Percentiles rank a stretch among this genome's conserved stretches.
Evolutionary conservation across 2,113 vertebrate species (phyloP).

Genomic region (Formicarius rufipectus): DNA sequence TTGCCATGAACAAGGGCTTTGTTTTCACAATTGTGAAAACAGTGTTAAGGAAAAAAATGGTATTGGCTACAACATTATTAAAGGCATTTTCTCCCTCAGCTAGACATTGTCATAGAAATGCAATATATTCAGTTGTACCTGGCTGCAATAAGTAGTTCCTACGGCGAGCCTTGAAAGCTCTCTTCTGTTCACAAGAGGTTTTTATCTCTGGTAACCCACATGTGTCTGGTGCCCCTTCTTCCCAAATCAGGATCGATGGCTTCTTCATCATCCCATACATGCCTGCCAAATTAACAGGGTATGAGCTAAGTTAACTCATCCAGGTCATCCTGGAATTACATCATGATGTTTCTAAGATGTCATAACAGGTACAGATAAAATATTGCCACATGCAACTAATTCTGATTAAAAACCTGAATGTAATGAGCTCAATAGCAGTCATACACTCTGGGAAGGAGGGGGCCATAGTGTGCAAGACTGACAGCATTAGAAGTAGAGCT

Average conservation of each 20-base stretch:
- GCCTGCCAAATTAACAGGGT: conserved; percentile 17
- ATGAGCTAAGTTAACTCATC: not conserved
- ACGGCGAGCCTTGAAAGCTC: not conserved
- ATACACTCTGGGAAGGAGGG: not conserved
- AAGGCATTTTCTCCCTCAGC: not conserved
- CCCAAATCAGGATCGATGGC: conserved; percentile 34
- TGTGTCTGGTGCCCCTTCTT: not conserved
- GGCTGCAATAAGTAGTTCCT: not conserved
- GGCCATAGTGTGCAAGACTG: not conserved
- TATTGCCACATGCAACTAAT: not conserved
- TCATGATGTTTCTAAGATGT: not conserved
- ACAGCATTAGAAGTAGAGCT: not conserved
- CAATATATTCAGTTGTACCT: not conserved
- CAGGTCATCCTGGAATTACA: not conserved
- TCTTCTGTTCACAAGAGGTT: not conserved
- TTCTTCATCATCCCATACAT: conserved; percentile 43
- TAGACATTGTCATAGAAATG: not conserved
- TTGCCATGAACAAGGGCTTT: not conserved
- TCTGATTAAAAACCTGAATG: not conserved
- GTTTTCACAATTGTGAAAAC: not conserved
- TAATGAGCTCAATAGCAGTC: not conserved
- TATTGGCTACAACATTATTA: not conserved
- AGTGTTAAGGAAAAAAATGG: not conserved
- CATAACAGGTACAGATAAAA: not conserved
- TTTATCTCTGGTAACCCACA: fast-evolving